These are phyloP conservation scores for Chydorus sphaericus DNA, from an alignment of 2,888 invertebrate species.

Conservation along the genomic window DNA sequence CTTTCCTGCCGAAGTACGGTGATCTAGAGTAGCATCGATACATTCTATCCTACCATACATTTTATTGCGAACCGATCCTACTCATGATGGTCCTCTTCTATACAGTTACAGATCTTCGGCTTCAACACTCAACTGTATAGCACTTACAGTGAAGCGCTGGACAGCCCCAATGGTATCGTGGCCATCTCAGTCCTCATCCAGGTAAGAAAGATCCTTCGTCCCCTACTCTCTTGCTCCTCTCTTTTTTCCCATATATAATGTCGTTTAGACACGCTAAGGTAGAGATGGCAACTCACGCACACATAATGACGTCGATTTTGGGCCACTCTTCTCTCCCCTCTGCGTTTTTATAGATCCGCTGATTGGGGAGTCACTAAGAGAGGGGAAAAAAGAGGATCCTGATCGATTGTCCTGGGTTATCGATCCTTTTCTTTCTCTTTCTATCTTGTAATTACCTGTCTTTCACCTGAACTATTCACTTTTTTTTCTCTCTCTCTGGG, in stretches of 20 bases:
- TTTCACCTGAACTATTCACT: background rate
- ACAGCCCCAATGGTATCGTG: slow-evolving; percentile 86
- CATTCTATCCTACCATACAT: background rate
- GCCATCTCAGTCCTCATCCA: slow-evolving; percentile 86
- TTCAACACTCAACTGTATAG: slow-evolving; percentile 95
- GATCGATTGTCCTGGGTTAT: background rate
- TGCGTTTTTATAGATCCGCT: too few species aligned
- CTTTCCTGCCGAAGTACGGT: slow-evolving; percentile 85
- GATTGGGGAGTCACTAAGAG: background rate
- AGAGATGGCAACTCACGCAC: background rate
- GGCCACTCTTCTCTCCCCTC: too few species aligned
- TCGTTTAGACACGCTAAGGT: background rate
- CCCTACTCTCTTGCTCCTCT: too few species aligned
- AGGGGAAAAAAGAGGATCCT: background rate
- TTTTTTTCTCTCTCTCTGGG: too few species aligned
- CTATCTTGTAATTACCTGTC: background rate
- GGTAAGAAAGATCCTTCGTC: slow-evolving; percentile 52
- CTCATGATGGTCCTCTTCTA: background rate
- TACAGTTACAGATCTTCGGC: slow-evolving; percentile 91
- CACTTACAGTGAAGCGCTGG: slow-evolving; percentile 87
- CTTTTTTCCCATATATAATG: too few species aligned
- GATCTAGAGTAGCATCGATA: too few species aligned
- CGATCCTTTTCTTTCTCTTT: background rate
- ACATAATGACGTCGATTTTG: background rate
- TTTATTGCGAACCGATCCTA: background rate